These are phyloP conservation scores for Pachypanchax playfairii DNA, from an alignment of 2,113 vertebrate species.

Conservation along the genomic window DNA sequence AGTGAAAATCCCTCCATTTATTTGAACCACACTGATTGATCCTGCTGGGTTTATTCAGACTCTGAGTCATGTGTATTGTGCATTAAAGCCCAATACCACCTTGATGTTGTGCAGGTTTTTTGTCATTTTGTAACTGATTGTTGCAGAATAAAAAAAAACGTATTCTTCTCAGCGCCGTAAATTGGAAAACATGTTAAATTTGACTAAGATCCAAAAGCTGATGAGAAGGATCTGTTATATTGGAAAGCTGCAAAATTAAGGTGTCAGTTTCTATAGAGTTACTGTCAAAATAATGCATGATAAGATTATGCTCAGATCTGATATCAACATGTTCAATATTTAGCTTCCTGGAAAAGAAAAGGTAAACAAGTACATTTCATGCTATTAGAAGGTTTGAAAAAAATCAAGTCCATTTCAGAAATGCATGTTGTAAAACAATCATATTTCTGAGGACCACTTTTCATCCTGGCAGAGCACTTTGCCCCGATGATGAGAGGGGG, in stretches of 20 bases:
- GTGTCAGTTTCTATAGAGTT: not conserved
- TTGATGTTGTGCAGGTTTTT: constrained; percentile 55
- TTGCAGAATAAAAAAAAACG: constrained; percentile 41
- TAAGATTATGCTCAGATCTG: constrained; percentile 7
- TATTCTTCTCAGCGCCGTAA: constrained; percentile 23
- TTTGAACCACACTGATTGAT: constrained; percentile 64
- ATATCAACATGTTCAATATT: not conserved
- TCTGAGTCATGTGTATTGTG: constrained; percentile 53
- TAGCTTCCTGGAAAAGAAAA: not conserved
- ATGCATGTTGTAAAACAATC: constrained; percentile 21
- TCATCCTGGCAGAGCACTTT: constrained; percentile 40
- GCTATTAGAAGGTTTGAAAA: constrained; percentile 8
- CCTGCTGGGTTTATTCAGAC: constrained; percentile 51
- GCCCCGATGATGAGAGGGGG: constrained; percentile 27
- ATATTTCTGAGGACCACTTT: constrained; percentile 40
- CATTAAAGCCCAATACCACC: constrained; percentile 42
- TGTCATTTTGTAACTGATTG: constrained; percentile 55
- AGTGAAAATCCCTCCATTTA: constrained; percentile 61
- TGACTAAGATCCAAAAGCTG: constrained; percentile 8
- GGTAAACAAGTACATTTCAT: not conserved
- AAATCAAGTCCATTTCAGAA: constrained; percentile 41
- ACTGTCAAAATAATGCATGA: not conserved
- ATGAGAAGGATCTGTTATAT: constrained; percentile 6
- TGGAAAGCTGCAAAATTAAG: constrained; percentile 3
- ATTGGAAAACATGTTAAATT: constrained; percentile 19